These are phyloP conservation scores for Adineta ricciae DNA, from an alignment of 2,888 invertebrate species.

Conservation along the genomic window DNA sequence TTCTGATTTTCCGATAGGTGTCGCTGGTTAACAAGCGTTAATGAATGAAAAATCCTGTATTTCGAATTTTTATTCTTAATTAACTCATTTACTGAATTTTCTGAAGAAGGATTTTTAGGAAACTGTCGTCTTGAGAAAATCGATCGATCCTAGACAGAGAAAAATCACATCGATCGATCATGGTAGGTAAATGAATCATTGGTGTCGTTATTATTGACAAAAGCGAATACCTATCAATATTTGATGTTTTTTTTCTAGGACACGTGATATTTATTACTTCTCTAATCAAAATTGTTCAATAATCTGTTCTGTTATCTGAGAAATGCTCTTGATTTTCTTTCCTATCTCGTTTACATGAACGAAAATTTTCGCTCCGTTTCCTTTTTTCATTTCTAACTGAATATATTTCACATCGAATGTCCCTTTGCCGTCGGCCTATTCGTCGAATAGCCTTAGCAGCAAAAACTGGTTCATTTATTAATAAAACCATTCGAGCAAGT, in stretches of 20 bases:
- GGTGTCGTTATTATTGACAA: not conserved
- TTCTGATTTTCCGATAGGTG: no score
- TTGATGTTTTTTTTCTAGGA: not conserved
- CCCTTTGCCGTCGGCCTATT: not conserved
- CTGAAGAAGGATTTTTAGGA: no score
- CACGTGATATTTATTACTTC: not conserved
- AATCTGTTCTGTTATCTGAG: not conserved
- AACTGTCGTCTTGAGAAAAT: no score
- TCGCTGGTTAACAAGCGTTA: no score
- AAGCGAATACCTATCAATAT: not conserved
- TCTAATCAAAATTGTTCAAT: not conserved
- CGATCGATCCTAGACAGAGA: no score
- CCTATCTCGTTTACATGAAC: not conserved
- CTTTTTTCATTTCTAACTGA: not conserved
- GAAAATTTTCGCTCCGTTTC: not conserved
- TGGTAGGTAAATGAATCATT: not conserved
- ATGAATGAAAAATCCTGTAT: no score
- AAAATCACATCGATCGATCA: not conserved
- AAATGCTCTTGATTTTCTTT: not conserved
- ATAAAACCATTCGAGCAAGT: not conserved
- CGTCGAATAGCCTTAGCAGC: not conserved
- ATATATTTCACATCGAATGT: not conserved
- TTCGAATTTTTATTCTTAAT: no score
- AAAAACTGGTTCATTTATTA: not conserved
- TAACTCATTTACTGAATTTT: no score